Evolutionary conservation across 1,140 invertebrate species (phyloP).

Genomic region (Bradynema listronoti): DNA sequence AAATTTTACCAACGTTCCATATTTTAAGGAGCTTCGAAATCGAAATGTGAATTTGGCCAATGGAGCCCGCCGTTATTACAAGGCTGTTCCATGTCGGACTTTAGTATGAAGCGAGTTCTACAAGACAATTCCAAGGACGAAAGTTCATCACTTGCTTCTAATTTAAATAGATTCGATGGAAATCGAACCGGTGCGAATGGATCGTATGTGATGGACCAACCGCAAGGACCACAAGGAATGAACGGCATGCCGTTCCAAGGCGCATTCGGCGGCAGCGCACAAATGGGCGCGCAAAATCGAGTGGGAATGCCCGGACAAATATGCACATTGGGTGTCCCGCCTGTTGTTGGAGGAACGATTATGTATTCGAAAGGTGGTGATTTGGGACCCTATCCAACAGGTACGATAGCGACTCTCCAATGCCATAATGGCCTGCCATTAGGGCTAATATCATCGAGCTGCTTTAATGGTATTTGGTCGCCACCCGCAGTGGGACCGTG

Average conservation of each 20-base stretch:
- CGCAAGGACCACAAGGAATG: background rate
- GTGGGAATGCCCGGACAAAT: background rate
- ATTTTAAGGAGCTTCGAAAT: background rate
- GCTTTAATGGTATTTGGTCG: constrained; percentile 5
- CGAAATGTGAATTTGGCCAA: constrained; percentile 13
- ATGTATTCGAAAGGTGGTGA: constrained; percentile 3
- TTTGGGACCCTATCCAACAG: constrained; percentile 2
- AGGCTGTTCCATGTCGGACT: constrained; percentile 16
- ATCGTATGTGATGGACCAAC: background rate
- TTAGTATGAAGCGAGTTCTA: background rate
- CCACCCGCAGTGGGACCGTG: constrained; percentile 11
- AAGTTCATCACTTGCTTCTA: constrained; percentile 3
- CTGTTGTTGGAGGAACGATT: constrained; percentile 11
- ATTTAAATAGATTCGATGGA: constrained; percentile 2
- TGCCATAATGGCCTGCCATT: constrained; percentile 20
- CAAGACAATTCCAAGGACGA: background rate
- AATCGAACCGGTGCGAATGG: background rate
- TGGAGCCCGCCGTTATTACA: constrained; percentile 17
- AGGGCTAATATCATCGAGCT: background rate
- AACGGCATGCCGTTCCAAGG: too few species aligned
- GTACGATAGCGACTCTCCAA: constrained; percentile 21
- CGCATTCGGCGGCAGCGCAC: background rate
- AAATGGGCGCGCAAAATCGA: background rate
- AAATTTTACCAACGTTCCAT: background rate
- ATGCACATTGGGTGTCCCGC: background rate